phyloP scores from a whole-genome alignment of 2,113 vertebrate genomes.

The Xenus cinereus region DNA sequence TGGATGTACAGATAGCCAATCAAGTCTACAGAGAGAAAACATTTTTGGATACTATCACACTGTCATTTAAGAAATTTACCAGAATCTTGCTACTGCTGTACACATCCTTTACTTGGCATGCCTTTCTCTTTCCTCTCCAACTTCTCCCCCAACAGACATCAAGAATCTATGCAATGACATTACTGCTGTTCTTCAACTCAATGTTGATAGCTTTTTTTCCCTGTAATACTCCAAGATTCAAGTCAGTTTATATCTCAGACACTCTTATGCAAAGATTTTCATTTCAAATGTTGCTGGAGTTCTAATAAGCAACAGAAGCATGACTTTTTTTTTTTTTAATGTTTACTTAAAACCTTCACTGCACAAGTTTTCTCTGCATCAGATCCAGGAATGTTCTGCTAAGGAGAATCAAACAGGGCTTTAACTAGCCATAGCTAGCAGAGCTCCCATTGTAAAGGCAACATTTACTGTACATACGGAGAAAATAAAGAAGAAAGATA shows the following conservation, averaged over 20 bases:
- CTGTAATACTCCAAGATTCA: neutral
- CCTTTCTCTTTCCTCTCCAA: neutral
- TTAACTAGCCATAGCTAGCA: neutral
- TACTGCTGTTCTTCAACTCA: neutral
- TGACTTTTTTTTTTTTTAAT: neutral
- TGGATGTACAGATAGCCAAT: neutral
- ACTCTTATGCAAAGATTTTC: neutral
- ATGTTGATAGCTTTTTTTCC: accelerated
- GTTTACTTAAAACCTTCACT: neutral
- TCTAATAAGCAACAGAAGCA: neutral
- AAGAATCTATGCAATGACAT: neutral
- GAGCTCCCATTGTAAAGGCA: neutral
- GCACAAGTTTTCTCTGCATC: neutral
- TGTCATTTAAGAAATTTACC: neutral
- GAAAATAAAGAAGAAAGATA: neutral
- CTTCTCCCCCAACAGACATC: accelerated
- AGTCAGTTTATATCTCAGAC: neutral
- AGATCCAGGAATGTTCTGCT: neutral
- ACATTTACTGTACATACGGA: neutral
- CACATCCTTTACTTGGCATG: neutral
- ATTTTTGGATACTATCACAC: neutral
- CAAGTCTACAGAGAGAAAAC: neutral
- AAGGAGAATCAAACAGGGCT: neutral
- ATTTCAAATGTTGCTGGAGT: neutral
- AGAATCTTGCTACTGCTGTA: neutral